These are phyloP conservation scores for Leuctra nigra DNA, from an alignment of 2,888 invertebrate species.

Conservation along the genomic window DNA sequence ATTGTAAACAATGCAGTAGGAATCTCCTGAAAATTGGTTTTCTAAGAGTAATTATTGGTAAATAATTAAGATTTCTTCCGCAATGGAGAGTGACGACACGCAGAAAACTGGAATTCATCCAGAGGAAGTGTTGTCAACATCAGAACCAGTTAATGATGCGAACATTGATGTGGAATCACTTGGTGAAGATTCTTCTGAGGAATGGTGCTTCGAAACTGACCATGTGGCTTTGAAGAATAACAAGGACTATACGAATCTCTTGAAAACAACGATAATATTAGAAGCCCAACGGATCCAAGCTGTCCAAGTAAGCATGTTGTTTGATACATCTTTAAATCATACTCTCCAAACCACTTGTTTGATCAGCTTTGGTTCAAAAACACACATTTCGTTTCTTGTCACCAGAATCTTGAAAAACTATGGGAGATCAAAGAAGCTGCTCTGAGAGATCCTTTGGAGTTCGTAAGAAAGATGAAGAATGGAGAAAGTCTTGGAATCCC, in stretches of 20 bases:
- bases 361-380: neutral
- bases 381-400: neutral
- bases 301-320: constrained; percentile 44
- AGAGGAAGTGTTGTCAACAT: too few species aligned
- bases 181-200: neutral
- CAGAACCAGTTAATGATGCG: too few species aligned
- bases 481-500: constrained; percentile 62
- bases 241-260: constrained; percentile 67
- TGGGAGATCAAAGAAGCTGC: constrained; percentile 58
- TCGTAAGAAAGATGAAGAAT: constrained; percentile 62
- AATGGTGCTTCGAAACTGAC: constrained; percentile 74
- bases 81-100: too few species aligned
- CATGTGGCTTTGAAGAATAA: constrained; percentile 80
- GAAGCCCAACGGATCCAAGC: constrained; percentile 68
- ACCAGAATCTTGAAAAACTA: constrained; percentile 67
- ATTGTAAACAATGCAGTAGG: too few species aligned
- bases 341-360: neutral
- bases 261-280: constrained; percentile 70
- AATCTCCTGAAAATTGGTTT: too few species aligned
- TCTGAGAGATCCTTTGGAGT: constrained; percentile 60
- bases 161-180: neutral
- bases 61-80: too few species aligned
- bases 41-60: too few species aligned
- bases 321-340: neutral
- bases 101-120: too few species aligned